These are phyloP conservation scores for Ameiurus melas DNA, from an alignment of 2,113 vertebrate genomes.

Conservation along the genomic window DNA sequence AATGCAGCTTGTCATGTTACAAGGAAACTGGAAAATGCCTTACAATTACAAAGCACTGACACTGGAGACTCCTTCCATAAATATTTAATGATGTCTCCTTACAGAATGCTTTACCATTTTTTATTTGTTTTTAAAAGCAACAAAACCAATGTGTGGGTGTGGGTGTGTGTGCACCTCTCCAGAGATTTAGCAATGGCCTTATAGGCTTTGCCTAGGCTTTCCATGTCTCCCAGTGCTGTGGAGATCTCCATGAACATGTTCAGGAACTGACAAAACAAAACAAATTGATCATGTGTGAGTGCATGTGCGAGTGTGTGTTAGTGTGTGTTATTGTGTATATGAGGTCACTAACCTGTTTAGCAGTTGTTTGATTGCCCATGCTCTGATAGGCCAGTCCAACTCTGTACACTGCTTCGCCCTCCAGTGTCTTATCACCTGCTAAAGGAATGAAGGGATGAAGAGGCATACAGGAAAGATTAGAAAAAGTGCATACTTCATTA, in stretches of 20 bases:
- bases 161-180: conserved; percentile 58
- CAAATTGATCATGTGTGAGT: not conserved
- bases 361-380: conserved; percentile 68
- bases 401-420: conserved; percentile 77
- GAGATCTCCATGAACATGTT: conserved; percentile 56
- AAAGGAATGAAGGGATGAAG: not conserved
- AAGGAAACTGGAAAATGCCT: no score
- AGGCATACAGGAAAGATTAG: not conserved
- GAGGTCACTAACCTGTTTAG: conserved; percentile 70
- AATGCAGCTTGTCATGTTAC: no score
- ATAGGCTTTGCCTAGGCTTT: conserved; percentile 55
- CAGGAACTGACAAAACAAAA: conserved; percentile 59
- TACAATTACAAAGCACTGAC: not conserved
- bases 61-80: not conserved
- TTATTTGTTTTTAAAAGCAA: not conserved
- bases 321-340: not conserved
- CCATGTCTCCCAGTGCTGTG: conserved; percentile 48
- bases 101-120: not conserved
- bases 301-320: not conserved
- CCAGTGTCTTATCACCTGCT: conserved; percentile 71
- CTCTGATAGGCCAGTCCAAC: conserved; percentile 73
- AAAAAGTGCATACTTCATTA: not conserved
- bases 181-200: conserved; percentile 61
- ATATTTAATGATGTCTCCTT: not conserved
- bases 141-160: not conserved